Evolutionary conservation across 2,113 vertebrate genomes (phyloP), one percentile per base, ranked within the genome.

Genomic region (Okapia johnstoni): DNA sequence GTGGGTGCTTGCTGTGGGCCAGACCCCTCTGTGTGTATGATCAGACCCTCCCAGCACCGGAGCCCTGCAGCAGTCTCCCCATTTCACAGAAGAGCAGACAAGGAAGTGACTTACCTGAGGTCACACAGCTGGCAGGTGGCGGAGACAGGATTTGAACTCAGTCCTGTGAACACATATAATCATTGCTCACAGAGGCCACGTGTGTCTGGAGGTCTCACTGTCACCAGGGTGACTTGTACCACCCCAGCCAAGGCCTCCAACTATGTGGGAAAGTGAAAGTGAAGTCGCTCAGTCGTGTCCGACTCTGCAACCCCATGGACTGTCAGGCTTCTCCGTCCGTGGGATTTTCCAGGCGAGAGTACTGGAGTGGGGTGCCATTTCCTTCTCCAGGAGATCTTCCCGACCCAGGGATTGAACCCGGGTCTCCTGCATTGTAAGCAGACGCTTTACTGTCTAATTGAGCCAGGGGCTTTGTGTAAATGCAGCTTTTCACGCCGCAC

Each of bases 111-210:
- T 6, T 40, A 21, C 26, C 43, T 46, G 54, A 12, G 12, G 50
- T 48, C 43, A 46, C 93, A 25, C 16, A 5, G 48, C 85, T n/a
- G n/a, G 36, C 40, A n/a, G 15, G 10, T 21, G 36, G 21, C 30
- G 16, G 26, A 76, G 83, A 19, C 52, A 85, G 85, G n/a, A 7
- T 66, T 36, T 28, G 91, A 77, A 50, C 36, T 30, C 23, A 30
- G 8, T 40, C 30, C 11, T 15, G 0, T 50, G 52, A 63, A n/a
- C 33, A 28, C 26, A 46, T 30, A 1, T 6, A 19, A 2, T 46
- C 14, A 3, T 50, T 28, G 81, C 58, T 66, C 12, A 7, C 46
- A 7, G 26, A 48, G 40, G 36, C 12, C 15, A 0, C 52, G 0
- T 17, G 2, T 26, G 1, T 48, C 17, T 46, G 60, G 66, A 76